phyloP scores from a whole-genome alignment of 2,797 vertebrate genomes.

The Morus bassanus region DNA sequence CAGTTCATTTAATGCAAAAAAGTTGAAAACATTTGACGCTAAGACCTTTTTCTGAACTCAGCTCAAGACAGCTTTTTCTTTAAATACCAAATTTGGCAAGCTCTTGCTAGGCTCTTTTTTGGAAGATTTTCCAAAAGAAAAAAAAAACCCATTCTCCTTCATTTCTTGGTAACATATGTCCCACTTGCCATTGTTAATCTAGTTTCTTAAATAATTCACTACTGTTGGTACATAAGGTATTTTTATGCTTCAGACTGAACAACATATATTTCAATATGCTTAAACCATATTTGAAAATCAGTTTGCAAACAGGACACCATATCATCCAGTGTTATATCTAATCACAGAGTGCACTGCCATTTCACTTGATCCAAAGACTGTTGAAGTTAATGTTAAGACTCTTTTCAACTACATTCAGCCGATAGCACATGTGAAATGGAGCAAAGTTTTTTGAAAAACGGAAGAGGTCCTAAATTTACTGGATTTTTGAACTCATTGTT shows the following conservation, averaged over 20 bases:
- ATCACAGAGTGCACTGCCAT: background rate
- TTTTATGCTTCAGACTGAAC: background rate
- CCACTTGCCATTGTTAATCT: background rate
- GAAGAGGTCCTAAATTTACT: background rate
- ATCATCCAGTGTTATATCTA: background rate
- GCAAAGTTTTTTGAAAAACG: background rate
- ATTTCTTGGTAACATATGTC: background rate
- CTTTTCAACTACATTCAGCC: background rate
- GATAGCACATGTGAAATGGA: fast-evolving
- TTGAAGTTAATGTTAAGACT: background rate
- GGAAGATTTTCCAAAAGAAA: background rate
- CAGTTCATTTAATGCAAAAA: slow-evolving; percentile 29
- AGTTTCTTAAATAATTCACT: background rate
- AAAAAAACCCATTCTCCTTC: background rate
- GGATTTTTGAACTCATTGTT: background rate
- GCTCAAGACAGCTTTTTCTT: slow-evolving; percentile 31
- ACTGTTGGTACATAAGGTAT: background rate
- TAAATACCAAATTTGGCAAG: background rate
- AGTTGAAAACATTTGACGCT: slow-evolving; percentile 31
- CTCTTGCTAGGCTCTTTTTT: background rate
- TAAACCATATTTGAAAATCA: background rate
- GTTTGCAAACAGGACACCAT: background rate
- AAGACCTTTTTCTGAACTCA: slow-evolving; percentile 53
- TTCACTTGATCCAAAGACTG: background rate
- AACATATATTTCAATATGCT: background rate